A percentile compares a stretch with the other conserved stretches of the same genome.
phyloP scores from a whole-genome alignment of 2,113 vertebrate genomes.

The Eulacestoma nigropectus region DNA sequence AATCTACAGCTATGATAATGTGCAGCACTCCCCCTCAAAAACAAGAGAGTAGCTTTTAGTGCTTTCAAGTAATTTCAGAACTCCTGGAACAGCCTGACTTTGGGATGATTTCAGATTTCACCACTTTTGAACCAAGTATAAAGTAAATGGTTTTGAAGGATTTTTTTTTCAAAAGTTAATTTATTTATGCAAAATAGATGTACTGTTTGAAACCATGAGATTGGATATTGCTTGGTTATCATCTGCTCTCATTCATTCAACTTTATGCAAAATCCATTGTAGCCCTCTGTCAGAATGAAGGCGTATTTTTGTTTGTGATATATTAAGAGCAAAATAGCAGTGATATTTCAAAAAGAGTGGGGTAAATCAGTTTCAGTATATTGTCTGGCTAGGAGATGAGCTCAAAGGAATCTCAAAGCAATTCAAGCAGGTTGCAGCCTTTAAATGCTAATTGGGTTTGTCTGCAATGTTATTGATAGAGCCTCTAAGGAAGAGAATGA shows the following conservation, averaged over 20 bases:
- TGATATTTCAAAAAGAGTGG: neutral
- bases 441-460: slow-evolving; percentile 25
- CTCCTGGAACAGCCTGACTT: neutral
- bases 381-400: slow-evolving; percentile 20
- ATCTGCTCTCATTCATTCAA: neutral
- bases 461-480: slow-evolving; percentile 33
- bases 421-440: slow-evolving; percentile 15
- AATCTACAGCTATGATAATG: neutral
- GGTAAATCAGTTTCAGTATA: slow-evolving; percentile 26
- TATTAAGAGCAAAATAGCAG: slow-evolving; percentile 2
- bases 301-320: slow-evolving; percentile 28
- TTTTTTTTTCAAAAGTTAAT: neutral
- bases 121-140: neutral
- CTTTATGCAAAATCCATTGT: neutral
- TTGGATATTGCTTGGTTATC: neutral
- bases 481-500: neutral
- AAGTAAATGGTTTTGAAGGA: neutral
- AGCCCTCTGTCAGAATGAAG: neutral
- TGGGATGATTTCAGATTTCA: neutral
- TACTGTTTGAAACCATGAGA: neutral
- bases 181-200: slow-evolving; percentile 6
- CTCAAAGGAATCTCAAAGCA: neutral
- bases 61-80: neutral
- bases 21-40: neutral
- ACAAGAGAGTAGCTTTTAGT: neutral